Evolutionary conservation across 2,113 vertebrate species (phyloP).

Genomic region (Albula goreensis): DNA sequence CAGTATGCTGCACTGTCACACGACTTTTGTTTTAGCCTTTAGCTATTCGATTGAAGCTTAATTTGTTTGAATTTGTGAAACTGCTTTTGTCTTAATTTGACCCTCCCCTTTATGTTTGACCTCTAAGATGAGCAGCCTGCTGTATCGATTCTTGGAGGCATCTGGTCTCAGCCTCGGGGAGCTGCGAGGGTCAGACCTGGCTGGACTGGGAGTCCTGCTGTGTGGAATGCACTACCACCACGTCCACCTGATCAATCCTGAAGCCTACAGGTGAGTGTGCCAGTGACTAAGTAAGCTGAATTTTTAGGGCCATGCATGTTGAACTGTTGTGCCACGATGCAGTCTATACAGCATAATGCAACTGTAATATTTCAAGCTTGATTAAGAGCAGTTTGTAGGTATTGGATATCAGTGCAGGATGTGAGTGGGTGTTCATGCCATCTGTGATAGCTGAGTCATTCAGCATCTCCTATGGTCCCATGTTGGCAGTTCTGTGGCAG

Average conservation of each 20-base stretch:
- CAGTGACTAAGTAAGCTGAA: not conserved
- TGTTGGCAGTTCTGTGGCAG: slow-evolving; percentile 62
- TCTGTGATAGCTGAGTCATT: not conserved
- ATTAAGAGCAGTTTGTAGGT: slow-evolving; percentile 12
- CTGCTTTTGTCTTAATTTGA: not conserved
- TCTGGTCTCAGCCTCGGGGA: slow-evolving; percentile 62
- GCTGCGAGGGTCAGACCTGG: slow-evolving; percentile 75
- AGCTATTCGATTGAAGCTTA: not conserved
- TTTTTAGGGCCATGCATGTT: not conserved
- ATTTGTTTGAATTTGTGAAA: not conserved
- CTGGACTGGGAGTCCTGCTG: slow-evolving; percentile 68
- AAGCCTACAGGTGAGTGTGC: slow-evolving; percentile 71
- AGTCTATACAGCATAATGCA: not conserved
- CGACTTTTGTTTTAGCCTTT: not conserved
- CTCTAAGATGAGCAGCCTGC: slow-evolving; percentile 53
- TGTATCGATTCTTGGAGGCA: slow-evolving; percentile 71
- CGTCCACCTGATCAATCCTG: slow-evolving; percentile 59
- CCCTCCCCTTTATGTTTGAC: not conserved
- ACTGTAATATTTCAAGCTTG: not conserved
- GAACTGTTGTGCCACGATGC: not conserved
- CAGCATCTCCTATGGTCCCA: not conserved
- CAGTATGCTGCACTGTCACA: not conserved
- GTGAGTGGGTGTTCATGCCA: not conserved
- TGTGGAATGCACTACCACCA: slow-evolving; percentile 69
- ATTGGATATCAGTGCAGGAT: not conserved